Conservation (phyloP, 2,113 vertebrate species). For the Phylloscopus trochilus region DNA sequence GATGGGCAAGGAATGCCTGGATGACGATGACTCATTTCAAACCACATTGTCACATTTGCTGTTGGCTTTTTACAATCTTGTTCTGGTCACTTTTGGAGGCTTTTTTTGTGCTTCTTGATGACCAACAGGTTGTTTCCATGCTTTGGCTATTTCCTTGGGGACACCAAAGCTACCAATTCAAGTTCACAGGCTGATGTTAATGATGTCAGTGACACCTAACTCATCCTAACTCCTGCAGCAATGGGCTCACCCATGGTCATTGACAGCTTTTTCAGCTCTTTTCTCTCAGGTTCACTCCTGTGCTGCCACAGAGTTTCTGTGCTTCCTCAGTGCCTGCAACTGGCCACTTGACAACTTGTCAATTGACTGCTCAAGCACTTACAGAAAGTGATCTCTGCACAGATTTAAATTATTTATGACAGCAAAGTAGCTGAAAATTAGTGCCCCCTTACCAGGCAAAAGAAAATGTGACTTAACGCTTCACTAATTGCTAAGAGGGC, state of each 20-base stretch:
- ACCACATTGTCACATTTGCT: neutral
- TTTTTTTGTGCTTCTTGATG: neutral
- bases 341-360: conserved; percentile 31
- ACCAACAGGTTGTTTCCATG: neutral
- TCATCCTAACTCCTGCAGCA: neutral
- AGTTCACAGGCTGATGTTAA: neutral
- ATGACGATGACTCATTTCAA: neutral
- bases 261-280: neutral
- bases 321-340: neutral
- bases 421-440: conserved; percentile 58
- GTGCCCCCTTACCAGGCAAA: neutral
- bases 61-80: neutral
- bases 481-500: conserved; percentile 28
- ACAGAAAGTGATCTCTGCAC: conserved; percentile 1
- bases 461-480: conserved; percentile 6
- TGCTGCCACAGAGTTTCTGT: neutral
- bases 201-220: neutral
- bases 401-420: conserved; percentile 51
- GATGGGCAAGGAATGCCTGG: neutral
- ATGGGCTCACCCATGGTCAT: neutral
- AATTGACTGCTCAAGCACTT: conserved; percentile 43
- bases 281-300: neutral
- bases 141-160: neutral
- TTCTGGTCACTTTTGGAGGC: neutral
- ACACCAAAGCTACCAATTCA: neutral